Evolutionary conservation across 1,140 invertebrate species (phyloP), one percentile per base, ranked within the genome.

Genomic region (Drosophila varians): DNA sequence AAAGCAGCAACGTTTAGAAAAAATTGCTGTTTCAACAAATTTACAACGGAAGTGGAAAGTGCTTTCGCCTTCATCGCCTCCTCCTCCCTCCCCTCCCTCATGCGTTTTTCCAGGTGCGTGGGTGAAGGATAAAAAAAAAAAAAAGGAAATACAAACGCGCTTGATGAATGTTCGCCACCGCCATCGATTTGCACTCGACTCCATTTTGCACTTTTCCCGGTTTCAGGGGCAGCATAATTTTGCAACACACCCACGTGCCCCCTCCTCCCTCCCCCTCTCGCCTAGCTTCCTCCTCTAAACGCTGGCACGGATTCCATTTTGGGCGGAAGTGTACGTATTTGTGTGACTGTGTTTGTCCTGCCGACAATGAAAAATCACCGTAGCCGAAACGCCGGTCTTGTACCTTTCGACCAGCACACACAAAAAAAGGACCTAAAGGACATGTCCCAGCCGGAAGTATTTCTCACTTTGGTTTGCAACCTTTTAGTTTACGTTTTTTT

Each of bases 1-100:
- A 74, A 84, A 57, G 34, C 53, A 62, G 46, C 45, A 55, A 53
- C 82, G 77, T 82, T 86, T 86, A 87, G 77, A 80, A 86, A 87
- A 86, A 86, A 87, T 82, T 74, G 82, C 82, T 87, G 82, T 87
- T 82, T 87, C 82, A 87, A 82, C 82, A 87, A 87, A 87, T 87
- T 87, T 82, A 77, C 83, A 87, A 77, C 82, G 82, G 82, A 87
- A 82, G 83, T 77, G 75, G 54, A 88, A 73, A 88, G 77, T 87
- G 82, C 79, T 87, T 82, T 76, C 52, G n/a, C 19, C 23, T 6
- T 12, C 31, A 1, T 0, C 31, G 11, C 31, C 11, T 9, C 43
- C 11, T n/a, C 1, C 23, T 0, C 11, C 12, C 12, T 23, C 8
- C n/a, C 0, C 12, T 0, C 21, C 3, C n/a, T 0, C n/a, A 6